phyloP scores from a whole-genome alignment of 2,113 vertebrate species.

The Aphyosemion australe region DNA sequence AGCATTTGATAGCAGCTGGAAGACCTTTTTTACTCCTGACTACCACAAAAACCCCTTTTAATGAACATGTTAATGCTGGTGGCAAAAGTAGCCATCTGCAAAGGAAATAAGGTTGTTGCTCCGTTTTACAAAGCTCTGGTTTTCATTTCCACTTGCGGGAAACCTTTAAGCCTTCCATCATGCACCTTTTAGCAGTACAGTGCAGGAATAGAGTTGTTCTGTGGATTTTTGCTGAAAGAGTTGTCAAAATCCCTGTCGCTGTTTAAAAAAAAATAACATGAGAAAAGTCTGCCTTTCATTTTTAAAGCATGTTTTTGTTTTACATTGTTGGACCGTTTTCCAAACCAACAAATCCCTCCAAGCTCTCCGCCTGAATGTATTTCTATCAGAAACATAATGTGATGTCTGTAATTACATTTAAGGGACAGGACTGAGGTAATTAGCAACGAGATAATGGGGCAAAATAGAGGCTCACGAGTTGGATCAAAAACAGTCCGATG shows the following conservation, averaged over 20 bases:
- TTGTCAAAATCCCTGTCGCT: constrained; percentile 51
- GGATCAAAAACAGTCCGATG: constrained; percentile 42
- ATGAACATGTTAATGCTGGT: constrained; percentile 44
- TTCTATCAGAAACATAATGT: constrained; percentile 48
- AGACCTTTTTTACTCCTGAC: constrained; percentile 24
- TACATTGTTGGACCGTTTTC: constrained; percentile 33
- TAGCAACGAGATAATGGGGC: constrained; percentile 56
- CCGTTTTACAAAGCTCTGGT: constrained; percentile 48
- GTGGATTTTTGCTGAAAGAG: constrained; percentile 50
- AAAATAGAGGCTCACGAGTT: constrained; percentile 46
- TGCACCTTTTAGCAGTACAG: constrained; percentile 62
- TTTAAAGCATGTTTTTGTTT: constrained; percentile 51
- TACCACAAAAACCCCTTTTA: constrained; percentile 29
- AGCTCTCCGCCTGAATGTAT: constrained; percentile 33
- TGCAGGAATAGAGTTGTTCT: constrained; percentile 28
- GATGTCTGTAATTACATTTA: constrained; percentile 54
- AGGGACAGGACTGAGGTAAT: constrained; percentile 61
- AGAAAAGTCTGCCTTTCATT: constrained; percentile 39
- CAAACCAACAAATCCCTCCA: constrained; percentile 36
- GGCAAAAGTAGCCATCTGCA: constrained; percentile 55
- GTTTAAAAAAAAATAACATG: constrained; percentile 30
- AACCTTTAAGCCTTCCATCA: constrained; percentile 54
- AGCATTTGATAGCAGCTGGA: constrained; percentile 57
- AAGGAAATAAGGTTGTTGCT: constrained; percentile 55
- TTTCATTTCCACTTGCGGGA: constrained; percentile 60